phyloP scores from a whole-genome alignment of 2,797 vertebrate genomes.

The Xiphorhynchus erythropygius region DNA sequence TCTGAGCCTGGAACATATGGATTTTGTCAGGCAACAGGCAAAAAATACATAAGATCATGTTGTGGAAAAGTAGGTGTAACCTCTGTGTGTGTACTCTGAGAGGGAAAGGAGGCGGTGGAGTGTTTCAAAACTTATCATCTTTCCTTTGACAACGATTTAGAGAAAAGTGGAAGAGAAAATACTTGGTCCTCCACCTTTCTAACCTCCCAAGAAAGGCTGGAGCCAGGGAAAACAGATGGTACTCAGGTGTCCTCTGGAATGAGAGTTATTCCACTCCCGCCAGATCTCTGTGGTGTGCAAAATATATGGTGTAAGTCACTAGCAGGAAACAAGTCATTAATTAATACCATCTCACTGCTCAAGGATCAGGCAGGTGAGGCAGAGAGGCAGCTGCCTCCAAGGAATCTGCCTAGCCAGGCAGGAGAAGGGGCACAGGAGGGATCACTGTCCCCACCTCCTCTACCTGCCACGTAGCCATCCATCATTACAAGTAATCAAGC shows the following conservation, averaged over 20 bases:
- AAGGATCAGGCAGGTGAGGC: background rate
- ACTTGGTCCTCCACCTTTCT: conserved; percentile 24
- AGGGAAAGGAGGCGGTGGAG: background rate
- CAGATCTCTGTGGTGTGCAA: background rate
- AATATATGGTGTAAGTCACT: conserved; percentile 24
- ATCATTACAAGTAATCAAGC: conserved; percentile 46
- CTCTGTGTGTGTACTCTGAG: background rate
- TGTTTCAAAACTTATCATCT: conserved; percentile 38
- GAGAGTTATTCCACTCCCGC: background rate
- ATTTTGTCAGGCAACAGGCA: conserved; percentile 60
- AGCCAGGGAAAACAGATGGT: conserved; percentile 55
- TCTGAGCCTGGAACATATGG: conserved; percentile 37
- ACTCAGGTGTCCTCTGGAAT: conserved; percentile 12
- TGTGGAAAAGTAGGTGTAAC: conserved; percentile 27
- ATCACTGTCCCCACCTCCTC: background rate
- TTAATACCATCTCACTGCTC: conserved; percentile 20
- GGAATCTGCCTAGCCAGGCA: background rate
- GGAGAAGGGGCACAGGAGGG: background rate
- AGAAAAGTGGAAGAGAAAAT: conserved; percentile 35
- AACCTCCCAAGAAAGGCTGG: background rate
- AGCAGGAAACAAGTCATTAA: conserved; percentile 47
- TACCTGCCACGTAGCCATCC: background rate
- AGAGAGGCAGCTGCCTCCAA: background rate
- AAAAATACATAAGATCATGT: conserved; percentile 7
- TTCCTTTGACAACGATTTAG: conserved; percentile 34